A percentile compares a stretch with the other conserved stretches of the same genome.
phyloP scores from a whole-genome alignment of 2,113 vertebrate genomes.

The Myotis yumanensis region DNA sequence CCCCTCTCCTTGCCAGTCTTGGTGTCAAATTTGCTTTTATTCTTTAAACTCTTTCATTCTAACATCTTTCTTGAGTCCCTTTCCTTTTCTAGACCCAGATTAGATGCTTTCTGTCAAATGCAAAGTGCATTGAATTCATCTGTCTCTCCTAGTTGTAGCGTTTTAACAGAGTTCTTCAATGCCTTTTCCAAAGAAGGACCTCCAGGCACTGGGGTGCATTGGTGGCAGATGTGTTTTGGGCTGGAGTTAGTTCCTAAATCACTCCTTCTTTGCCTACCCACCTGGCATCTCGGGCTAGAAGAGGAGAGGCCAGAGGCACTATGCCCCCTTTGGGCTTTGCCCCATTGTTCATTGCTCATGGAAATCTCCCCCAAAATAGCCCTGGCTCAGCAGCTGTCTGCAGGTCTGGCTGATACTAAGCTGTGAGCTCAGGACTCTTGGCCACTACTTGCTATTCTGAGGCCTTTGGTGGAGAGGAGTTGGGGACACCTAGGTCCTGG shows the following conservation, averaged over 20 bases:
- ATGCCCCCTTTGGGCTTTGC: neutral
- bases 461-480: neutral
- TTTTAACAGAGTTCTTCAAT: neutral
- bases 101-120: neutral
- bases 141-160: neutral
- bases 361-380: neutral
- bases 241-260: neutral
- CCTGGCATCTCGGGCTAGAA: neutral
- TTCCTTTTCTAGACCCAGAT: neutral
- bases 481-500: neutral
- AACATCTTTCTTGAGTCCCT: neutral
- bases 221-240: neutral
- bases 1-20: neutral
- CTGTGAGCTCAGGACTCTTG: neutral
- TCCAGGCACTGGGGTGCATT: neutral
- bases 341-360: neutral
- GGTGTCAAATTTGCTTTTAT: neutral
- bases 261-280: neutral
- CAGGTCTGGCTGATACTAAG: neutral
- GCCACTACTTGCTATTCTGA: neutral
- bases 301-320: neutral
- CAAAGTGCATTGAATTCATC: neutral
- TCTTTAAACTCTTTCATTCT: neutral
- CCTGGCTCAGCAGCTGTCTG: neutral
- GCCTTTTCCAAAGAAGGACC: conserved; percentile 23